Conservation (phyloP, 2,797 vertebrate species). For the Megalops cyprinoides region DNA sequence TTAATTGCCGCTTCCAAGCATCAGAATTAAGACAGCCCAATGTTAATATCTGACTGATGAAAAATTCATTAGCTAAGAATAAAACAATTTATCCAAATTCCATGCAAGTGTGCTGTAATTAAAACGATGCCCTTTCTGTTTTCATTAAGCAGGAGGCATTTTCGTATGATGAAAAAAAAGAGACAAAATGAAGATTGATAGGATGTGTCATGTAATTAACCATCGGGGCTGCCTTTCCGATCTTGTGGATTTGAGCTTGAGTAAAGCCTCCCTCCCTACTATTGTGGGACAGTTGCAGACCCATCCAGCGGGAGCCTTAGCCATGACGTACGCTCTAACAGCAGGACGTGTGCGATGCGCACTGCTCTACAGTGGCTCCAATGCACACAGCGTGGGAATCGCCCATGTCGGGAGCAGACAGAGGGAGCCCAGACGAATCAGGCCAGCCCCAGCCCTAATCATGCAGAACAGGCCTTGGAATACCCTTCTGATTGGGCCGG, state of each 20-base stretch:
- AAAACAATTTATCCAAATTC: conserved; percentile 74
- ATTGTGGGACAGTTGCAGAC: background rate
- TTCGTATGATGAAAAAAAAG: conserved; percentile 42
- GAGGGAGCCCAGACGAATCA: conserved; percentile 49
- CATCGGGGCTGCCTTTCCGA: conserved; percentile 49
- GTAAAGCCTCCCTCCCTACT: background rate
- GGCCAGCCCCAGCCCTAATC: too few relatives aligned
- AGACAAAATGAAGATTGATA: conserved; percentile 54
- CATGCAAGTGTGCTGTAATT: conserved; percentile 73
- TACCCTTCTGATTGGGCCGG: too few relatives aligned
- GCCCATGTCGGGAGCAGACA: conserved; percentile 59
- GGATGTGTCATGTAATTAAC: conserved; percentile 66
- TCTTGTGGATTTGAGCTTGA: background rate
- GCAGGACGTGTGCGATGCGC: background rate
- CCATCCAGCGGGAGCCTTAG: background rate
- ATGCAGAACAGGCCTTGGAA: too few relatives aligned
- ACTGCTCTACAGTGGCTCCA: conserved; percentile 35
- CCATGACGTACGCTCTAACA: background rate
- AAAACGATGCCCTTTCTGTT: conserved; percentile 72
- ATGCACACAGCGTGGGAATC: conserved; percentile 44
- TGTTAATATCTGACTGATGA: conserved; percentile 80
- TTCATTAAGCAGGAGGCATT: conserved; percentile 65
- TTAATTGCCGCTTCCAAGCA: conserved; percentile 67
- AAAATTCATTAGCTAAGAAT: conserved; percentile 79
- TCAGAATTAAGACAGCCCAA: conserved; percentile 63